Percentiles rank a stretch among this genome's conserved stretches.
phyloP scores from a whole-genome alignment of 2,797 vertebrate species.

The Spondyliosoma cantharus region DNA sequence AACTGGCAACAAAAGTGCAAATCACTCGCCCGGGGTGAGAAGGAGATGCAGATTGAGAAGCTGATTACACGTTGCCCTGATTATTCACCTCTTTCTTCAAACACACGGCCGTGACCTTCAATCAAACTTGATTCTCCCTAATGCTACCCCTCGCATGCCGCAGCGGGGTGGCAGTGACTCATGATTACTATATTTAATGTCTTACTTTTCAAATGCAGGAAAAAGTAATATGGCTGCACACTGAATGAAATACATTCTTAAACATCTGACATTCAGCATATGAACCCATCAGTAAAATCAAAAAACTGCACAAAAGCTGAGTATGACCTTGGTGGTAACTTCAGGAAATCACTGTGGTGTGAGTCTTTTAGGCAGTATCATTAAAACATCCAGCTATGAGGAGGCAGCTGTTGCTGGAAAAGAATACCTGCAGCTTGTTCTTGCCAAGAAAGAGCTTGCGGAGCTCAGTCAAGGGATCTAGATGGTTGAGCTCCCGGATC shows the following conservation, averaged over 20 bases:
- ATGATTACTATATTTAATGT: conserved; percentile 82
- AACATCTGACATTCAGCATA: conserved; percentile 62
- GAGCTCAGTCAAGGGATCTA: conserved; percentile 84
- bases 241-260: conserved; percentile 74
- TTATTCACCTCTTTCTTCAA: conserved; percentile 77
- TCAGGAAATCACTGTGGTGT: conserved; percentile 41
- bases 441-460: conserved; percentile 87
- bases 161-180: conserved; percentile 79
- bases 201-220: conserved; percentile 73
- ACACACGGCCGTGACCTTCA: conserved; percentile 81
- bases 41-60: conserved; percentile 74
- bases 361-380: conserved; percentile 39
- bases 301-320: conserved; percentile 54
- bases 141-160: conserved; percentile 77
- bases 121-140: conserved; percentile 84
- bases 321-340: conserved; percentile 66
- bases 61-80: conserved; percentile 83
- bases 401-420: not conserved
- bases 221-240: conserved; percentile 66
- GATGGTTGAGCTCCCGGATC: conserved; percentile 85
- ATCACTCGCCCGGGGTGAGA: conserved; percentile 75
- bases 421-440: conserved; percentile 91
- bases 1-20: conserved; percentile 77
- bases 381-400: conserved; percentile 18
- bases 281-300: conserved; percentile 72